Conservation (phyloP, 2,888 invertebrate genomes). For the Clunio marinus region DNA sequence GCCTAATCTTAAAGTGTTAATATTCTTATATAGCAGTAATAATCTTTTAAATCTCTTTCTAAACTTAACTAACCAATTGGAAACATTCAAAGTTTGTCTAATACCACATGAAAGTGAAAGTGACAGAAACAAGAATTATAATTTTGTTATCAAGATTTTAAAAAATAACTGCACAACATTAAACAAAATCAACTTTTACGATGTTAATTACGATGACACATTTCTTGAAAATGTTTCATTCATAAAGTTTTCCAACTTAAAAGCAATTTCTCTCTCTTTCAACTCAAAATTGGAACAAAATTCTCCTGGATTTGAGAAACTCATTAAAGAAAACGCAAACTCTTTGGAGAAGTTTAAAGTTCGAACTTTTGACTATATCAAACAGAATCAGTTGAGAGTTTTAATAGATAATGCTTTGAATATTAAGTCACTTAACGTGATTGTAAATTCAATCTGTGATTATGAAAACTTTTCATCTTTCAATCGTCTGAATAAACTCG, state of each 20-base stretch:
- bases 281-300: not conserved
- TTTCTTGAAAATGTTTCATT: not conserved
- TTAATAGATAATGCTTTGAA: not conserved
- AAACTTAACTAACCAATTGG: not conserved
- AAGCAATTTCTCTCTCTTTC: constrained; percentile 1
- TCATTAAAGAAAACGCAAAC: not conserved
- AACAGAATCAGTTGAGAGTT: not conserved
- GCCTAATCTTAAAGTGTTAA: not conserved
- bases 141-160: not conserved
- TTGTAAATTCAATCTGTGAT: not conserved
- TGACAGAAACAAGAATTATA: not conserved
- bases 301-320: not conserved
- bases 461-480: not conserved
- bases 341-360: constrained; percentile 12
- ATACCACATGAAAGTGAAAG: not conserved
- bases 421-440: not conserved
- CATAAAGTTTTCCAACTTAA: not conserved
- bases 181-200: constrained; percentile 3
- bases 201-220: not conserved
- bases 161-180: not conserved
- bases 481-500: not conserved
- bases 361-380: constrained; percentile 4
- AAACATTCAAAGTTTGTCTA: constrained; percentile 7
- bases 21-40: constrained; percentile 2
- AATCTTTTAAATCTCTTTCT: not conserved